Base-by-base conservation (phyloP, 1,140 invertebrate species). In the Brachionus rubens region DNA sequence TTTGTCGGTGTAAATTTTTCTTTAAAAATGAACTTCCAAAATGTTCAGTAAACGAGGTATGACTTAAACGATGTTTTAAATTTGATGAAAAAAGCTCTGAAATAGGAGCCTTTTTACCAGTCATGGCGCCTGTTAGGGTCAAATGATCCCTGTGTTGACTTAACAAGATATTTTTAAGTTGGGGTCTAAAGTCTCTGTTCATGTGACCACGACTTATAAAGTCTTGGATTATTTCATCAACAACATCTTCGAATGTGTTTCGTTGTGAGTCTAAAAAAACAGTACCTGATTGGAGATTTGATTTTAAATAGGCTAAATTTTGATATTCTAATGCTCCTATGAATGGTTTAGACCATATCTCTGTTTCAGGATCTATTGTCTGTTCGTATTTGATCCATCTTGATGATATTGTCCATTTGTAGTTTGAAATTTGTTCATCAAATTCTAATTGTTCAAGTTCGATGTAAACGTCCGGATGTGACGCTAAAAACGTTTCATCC, bases 331-430 rank as follows among this genome's bases (percentile, higher is more conserved):
- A 36, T 7, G 68, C 68, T 21, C 68, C 68, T 16, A 72, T 72
- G 28, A 72, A 72, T 9, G 68, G 68, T 19, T 54, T 48, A 5
- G 46, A 50, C 68, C 68, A 72, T 24, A 72, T 72, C 19, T 72
- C 36, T 48, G 68, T 72, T 19, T 72, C 68, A 5, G 43, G 68
- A 21, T 72, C 68, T 19, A 72, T 72, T 7, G 50, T 40, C 50
- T 72, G 68, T 48, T 72, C 68, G 30, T 72, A 72, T 36, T 72
- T 72, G 21, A 72, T 72, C 68, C 68, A 72, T 72, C 68, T 72
- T 6, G 68, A 72, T 0, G 50, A 24, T 50, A 72, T 72, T 48
- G 16, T 48, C 68, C 68, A 72, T 26, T 72, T 36, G 46, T 72
- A 72, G 14, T 30, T 14, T 4, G 14, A 3, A 24, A 19, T 30